Conservation (phyloP, 2,888 invertebrate genomes). For the Unio delphinus region DNA sequence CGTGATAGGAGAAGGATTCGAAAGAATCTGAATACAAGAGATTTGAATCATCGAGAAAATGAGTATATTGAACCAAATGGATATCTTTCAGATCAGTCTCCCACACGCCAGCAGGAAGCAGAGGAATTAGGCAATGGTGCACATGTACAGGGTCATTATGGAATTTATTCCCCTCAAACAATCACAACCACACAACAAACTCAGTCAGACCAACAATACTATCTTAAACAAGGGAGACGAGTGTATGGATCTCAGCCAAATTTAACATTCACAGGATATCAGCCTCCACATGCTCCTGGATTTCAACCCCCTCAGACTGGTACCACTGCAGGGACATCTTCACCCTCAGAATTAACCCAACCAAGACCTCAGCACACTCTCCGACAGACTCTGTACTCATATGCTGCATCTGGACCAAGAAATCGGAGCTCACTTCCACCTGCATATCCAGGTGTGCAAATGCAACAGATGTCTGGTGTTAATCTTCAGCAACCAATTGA, state of each 20-base stretch:
- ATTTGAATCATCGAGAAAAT: too few relatives aligned
- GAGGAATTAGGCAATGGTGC: constrained; percentile 40
- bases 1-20: constrained; percentile 16
- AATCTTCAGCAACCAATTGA: constrained; percentile 2
- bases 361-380: constrained; percentile 20
- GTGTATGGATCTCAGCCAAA: constrained; percentile 41
- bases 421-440: constrained; percentile 6
- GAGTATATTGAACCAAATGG: constrained; percentile 29
- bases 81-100: constrained; percentile 45
- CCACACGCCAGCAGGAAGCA: constrained; percentile 24
- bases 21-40: background rate
- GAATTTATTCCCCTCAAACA: constrained; percentile 8
- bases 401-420: constrained; percentile 30
- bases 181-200: constrained; percentile 3
- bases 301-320: constrained; percentile 14
- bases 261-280: constrained; percentile 30
- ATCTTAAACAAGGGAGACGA: constrained; percentile 20
- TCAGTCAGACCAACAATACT: constrained; percentile 10
- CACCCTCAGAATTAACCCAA: constrained; percentile 12
- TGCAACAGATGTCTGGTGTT: background rate
- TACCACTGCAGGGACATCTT: constrained; percentile 21
- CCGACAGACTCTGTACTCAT: constrained; percentile 36
- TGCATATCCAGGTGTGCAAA: background rate
- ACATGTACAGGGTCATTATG: constrained; percentile 18
- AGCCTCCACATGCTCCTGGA: constrained; percentile 17